These are phyloP conservation scores for Eustalomyia histrio DNA, from an alignment of 2,888 invertebrate genomes.

Conservation along the genomic window DNA sequence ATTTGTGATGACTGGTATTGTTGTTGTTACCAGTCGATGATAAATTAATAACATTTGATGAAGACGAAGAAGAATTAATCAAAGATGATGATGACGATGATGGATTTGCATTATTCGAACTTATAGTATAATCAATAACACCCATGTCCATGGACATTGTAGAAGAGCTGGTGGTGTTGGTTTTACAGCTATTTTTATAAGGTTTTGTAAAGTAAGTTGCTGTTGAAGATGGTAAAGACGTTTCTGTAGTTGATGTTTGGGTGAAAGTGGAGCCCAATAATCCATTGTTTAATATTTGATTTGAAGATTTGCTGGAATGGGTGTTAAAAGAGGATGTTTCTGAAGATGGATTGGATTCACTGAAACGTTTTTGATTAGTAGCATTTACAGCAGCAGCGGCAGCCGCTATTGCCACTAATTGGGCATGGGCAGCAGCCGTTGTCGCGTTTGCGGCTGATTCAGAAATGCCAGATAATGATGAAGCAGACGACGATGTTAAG, in stretches of 20 bases:
- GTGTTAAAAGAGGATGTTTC: constrained; percentile 44
- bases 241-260: constrained; percentile 55
- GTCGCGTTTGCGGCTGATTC: constrained; percentile 42
- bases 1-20: constrained; percentile 59
- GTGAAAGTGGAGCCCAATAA: constrained; percentile 52
- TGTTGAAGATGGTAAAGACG: constrained; percentile 53
- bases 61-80: constrained; percentile 1
- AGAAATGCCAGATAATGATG: constrained; percentile 21
- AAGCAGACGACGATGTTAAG: constrained; percentile 16
- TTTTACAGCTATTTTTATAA: constrained; percentile 54
- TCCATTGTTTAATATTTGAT: constrained; percentile 57
- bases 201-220: constrained; percentile 64
- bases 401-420: constrained; percentile 66
- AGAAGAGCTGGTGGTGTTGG: constrained; percentile 25
- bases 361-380: constrained; percentile 64
- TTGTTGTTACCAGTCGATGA: constrained; percentile 54
- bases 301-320: constrained; percentile 35
- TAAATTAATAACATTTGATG: constrained; percentile 56
- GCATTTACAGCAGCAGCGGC: constrained; percentile 65
- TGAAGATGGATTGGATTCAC: constrained; percentile 30
- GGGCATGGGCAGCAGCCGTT: constrained; percentile 64
- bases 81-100: constrained; percentile 40
- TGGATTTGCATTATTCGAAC: constrained; percentile 49
- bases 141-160: constrained; percentile 64
- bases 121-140: constrained; percentile 73